Evolutionary conservation across 2,113 vertebrate genomes (phyloP).

Genomic region (Clupea harengus): DNA sequence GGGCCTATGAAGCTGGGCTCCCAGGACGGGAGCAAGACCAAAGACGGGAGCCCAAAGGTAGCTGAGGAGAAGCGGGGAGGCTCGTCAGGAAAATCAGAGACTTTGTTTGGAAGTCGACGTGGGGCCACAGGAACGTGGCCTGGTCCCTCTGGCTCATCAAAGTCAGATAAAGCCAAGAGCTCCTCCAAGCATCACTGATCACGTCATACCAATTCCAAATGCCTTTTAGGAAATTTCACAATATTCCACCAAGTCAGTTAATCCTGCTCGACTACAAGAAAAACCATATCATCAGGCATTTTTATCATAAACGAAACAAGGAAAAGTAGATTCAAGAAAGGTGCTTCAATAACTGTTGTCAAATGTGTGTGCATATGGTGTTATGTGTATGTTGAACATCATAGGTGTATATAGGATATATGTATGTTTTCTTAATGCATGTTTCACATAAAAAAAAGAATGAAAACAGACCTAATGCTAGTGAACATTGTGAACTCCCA

Average conservation of each 20-base stretch:
- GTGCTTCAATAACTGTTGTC: slow-evolving; percentile 55
- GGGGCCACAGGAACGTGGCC: slow-evolving; percentile 48
- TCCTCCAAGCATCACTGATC: slow-evolving; percentile 67
- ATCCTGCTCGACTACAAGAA: slow-evolving; percentile 38
- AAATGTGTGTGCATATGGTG: slow-evolving; percentile 48
- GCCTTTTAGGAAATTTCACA: slow-evolving; percentile 51
- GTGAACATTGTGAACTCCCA: slow-evolving; percentile 70
- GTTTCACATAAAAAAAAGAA: slow-evolving; percentile 52
- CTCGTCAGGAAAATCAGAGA: slow-evolving; percentile 58
- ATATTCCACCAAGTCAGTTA: slow-evolving; percentile 23
- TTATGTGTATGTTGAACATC: slow-evolving; percentile 54
- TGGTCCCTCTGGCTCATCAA: slow-evolving; percentile 31
- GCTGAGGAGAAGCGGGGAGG: slow-evolving; percentile 63
- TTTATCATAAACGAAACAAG: slow-evolving; percentile 23
- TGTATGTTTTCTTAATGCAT: slow-evolving; percentile 60
- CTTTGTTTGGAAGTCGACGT: slow-evolving; percentile 44
- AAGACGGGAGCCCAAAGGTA: slow-evolving; percentile 53
- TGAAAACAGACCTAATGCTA: slow-evolving; percentile 60
- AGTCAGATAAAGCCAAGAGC: slow-evolving; percentile 61
- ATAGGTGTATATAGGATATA: slow-evolving; percentile 52
- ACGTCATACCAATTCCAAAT: slow-evolving; percentile 42
- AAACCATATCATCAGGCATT: slow-evolving; percentile 52
- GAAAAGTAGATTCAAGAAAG: slow-evolving; percentile 46
- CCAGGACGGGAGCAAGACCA: slow-evolving; percentile 61
- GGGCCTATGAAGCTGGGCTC: slow-evolving; percentile 67